These are phyloP conservation scores for Paradoxurus hermaphroditus DNA, from an alignment of 2,113 vertebrate genomes.

Conservation along the genomic window DNA sequence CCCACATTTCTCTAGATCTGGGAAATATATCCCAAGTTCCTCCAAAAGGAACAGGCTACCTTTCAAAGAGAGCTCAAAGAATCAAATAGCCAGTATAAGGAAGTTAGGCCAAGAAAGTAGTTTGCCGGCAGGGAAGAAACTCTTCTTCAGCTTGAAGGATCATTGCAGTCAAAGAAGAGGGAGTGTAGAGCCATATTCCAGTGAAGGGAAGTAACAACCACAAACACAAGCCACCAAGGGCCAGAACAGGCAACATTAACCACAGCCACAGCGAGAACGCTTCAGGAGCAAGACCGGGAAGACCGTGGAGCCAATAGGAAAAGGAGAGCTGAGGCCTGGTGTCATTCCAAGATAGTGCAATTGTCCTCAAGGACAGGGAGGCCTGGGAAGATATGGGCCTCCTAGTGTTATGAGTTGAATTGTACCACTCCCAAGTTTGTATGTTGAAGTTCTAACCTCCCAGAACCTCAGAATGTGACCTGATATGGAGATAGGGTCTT, in stretches of 20 bases:
- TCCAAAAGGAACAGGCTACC: neutral
- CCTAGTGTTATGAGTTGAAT: neutral
- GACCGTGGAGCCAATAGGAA: neutral
- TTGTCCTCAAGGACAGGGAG: neutral
- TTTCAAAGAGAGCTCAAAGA: neutral
- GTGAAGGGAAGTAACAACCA: neutral
- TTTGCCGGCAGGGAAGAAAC: neutral
- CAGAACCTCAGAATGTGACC: neutral
- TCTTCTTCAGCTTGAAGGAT: neutral
- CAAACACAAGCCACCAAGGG: neutral
- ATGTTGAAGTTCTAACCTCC: neutral
- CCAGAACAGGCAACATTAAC: neutral
- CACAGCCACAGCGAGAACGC: neutral
- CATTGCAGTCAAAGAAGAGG: neutral
- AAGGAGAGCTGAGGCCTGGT: neutral
- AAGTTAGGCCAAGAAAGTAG: neutral
- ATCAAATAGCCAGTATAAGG: neutral
- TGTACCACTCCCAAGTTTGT: neutral
- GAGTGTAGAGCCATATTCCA: neutral
- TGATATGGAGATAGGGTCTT: neutral
- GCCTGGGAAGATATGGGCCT: neutral
- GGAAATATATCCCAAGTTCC: neutral
- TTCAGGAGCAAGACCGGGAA: neutral
- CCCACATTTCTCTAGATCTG: neutral
- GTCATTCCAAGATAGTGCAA: neutral